Evolutionary conservation across 2,113 vertebrate species (phyloP), one percentile per base, ranked within the genome.

Genomic region (Urocolius indicus): DNA sequence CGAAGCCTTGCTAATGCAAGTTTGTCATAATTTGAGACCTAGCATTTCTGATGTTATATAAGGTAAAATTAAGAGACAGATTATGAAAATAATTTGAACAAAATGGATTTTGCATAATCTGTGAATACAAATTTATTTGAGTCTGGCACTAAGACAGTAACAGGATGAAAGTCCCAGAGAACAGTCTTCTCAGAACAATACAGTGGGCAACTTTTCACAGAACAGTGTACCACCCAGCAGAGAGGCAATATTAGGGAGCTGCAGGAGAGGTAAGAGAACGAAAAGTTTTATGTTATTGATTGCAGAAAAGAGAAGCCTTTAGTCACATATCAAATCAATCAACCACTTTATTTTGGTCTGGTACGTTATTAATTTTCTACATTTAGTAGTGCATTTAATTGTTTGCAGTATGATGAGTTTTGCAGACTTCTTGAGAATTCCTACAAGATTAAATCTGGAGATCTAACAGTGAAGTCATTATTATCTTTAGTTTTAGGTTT

Each of bases 221-320:
- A 90, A 55, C 43, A 77, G 7, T 13, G n/a, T 32, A 90, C 79
- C 51, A 86, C 48, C 79, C 92, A 95, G 59, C 75, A 59, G 95
- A 94, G 90, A 86, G 34, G n/a, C 55, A 94, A 85, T 95, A 95
- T 94, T 90, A 94, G 59, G 43, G 59, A 83, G 24, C 87, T 88
- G 83, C 79, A 88, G 92, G 88, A 96, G 63, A 92, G 55, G 51
- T 27, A 66, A 83, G 72, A 80, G 83, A 93, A 54, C 87, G 75
- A 88, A 94, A 86, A 83, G 85, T 74, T 86, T 95, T 95, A 30
- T 77, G 20, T 73, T 90, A 92, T 69, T 93, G 82, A 94, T 21
- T 93, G 63, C 46, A 83, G 67, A 71, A 90, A 73, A 90, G 27
- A 93, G 72, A 90, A 93, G 51, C 41, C 41, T 94, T 93, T 85